Conservation (phyloP, 1,140 invertebrate species). For the Heterodera schachtii region DNA sequence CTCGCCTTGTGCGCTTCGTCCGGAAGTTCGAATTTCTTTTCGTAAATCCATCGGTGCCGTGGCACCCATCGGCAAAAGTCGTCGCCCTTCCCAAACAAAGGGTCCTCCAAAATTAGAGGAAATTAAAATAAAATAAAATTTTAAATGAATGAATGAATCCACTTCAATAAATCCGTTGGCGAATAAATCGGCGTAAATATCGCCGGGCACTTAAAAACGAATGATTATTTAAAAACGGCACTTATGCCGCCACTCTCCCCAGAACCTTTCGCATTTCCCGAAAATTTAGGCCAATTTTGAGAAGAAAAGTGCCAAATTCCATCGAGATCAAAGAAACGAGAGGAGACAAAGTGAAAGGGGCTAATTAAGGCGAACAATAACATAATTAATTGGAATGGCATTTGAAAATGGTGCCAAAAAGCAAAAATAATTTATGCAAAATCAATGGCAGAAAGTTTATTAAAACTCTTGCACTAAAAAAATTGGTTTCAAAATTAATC, state of each 20-base stretch:
- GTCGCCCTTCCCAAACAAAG: constrained; percentile 27
- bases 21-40: constrained; percentile 71
- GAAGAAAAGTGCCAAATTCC: not conserved
- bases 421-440: not conserved
- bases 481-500: too few relatives aligned
- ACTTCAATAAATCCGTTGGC: not conserved
- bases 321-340: not conserved
- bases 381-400: not conserved
- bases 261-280: not conserved
- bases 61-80: constrained; percentile 16
- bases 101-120: not conserved
- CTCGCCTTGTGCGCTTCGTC: constrained; percentile 3
- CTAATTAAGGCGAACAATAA: not conserved
- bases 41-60: constrained; percentile 66
- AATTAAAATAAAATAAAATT: not conserved
- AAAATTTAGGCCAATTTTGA: not conserved
- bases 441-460: too few relatives aligned
- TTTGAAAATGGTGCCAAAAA: not conserved
- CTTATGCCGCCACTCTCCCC: not conserved
- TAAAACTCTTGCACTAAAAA: too few relatives aligned
- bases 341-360: not conserved
- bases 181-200: constrained; percentile 30
- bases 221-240: not conserved
- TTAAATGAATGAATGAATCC: not conserved
- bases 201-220: constrained; percentile 17